phyloP scores from a whole-genome alignment of 2,113 vertebrate genomes.

The Sinocyclocheilus anophthalmus region DNA sequence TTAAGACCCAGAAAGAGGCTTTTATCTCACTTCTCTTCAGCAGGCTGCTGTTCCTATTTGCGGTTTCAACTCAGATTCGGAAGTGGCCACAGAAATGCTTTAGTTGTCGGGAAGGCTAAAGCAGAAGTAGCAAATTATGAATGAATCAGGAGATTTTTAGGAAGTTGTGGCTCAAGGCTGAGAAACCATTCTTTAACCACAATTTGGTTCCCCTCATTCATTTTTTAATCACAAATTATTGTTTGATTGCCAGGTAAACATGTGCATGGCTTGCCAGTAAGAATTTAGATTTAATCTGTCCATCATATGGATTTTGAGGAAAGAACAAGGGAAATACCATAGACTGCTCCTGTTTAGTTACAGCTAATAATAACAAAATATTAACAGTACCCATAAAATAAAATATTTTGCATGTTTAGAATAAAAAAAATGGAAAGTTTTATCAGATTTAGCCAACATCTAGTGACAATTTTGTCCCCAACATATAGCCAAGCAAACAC shows the following conservation, averaged over 20 bases:
- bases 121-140: slow-evolving; percentile 28
- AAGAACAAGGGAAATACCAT: not conserved
- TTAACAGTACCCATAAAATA: not conserved
- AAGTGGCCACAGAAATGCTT: slow-evolving; percentile 30
- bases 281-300: no score
- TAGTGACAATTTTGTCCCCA: slow-evolving; percentile 4
- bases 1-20: slow-evolving; percentile 16
- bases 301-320: no score
- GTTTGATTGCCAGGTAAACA: no score
- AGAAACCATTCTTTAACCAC: not conserved
- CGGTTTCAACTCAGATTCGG: slow-evolving; percentile 12
- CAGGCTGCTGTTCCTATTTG: slow-evolving; percentile 29
- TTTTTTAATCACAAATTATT: no score
- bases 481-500: slow-evolving; percentile 22
- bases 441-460: not conserved
- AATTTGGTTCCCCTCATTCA: not conserved
- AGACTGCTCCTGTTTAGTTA: not conserved
- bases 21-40: slow-evolving; percentile 10
- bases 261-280: no score
- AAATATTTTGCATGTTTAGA: not conserved
- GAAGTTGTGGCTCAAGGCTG: not conserved
- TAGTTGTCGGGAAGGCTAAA: slow-evolving; percentile 13
- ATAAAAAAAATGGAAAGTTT: not conserved
- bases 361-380: not conserved
- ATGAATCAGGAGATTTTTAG: slow-evolving; percentile 31